These are phyloP conservation scores for Laterallus jamaicensis DNA, from an alignment of 2,113 vertebrate species.

Conservation along the genomic window DNA sequence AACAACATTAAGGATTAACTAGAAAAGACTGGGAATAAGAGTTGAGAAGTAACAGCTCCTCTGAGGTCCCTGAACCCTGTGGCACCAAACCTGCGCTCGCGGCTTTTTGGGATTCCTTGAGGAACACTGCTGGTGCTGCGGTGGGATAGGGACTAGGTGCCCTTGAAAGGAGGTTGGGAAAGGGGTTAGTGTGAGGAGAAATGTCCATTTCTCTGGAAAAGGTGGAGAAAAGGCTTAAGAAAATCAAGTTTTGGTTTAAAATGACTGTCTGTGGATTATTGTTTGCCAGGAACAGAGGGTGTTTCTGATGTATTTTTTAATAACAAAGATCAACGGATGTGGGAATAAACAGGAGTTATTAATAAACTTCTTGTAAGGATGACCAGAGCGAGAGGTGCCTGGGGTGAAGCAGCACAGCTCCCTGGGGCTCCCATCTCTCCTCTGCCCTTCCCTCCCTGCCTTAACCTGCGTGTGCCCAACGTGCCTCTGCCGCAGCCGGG, in stretches of 20 bases:
- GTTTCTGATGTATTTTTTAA: conserved; percentile 41
- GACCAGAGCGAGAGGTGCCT: not conserved
- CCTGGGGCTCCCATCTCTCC: not conserved
- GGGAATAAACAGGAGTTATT: conserved; percentile 29
- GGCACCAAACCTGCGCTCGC: not conserved
- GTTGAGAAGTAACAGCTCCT: not conserved
- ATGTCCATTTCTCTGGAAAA: not conserved
- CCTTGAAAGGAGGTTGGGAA: not conserved
- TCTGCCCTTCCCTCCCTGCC: not conserved
- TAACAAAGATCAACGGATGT: not conserved
- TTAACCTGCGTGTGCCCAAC: not conserved
- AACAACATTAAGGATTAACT: not conserved
- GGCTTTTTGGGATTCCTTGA: not conserved
- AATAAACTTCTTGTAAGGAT: not conserved
- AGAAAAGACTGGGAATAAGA: not conserved
- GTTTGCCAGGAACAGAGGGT: not conserved
- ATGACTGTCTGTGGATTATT: not conserved
- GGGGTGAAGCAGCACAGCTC: not conserved
- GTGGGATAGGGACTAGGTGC: not conserved
- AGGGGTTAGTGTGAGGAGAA: not conserved
- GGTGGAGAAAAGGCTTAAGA: not conserved
- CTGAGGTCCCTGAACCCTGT: not conserved
- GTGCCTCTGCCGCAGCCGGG: not conserved
- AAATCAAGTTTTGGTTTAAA: not conserved
- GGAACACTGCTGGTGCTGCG: not conserved